phyloP scores from a whole-genome alignment of 2,797 vertebrate species.

The Anisognathus igniventris region DNA sequence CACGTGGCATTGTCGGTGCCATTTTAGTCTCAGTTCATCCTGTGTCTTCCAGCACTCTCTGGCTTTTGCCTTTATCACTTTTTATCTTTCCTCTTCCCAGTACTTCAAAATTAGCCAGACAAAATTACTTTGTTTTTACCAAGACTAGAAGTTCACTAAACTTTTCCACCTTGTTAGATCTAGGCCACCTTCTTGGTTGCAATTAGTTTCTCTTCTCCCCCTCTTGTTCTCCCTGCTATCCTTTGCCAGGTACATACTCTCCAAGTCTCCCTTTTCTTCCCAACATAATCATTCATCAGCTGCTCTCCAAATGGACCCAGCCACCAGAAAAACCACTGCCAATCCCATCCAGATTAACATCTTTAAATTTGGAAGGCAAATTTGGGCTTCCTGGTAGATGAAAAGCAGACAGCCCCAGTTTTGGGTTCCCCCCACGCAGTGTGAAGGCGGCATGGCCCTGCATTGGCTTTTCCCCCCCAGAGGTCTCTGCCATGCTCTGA shows the following conservation, averaged over 20 bases:
- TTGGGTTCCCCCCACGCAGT: fast-evolving
- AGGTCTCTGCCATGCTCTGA: neutral
- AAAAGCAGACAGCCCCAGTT: neutral
- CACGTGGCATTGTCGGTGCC: neutral
- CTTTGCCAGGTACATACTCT: fast-evolving
- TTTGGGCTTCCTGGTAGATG: neutral
- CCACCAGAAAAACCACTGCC: neutral
- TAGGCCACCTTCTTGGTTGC: neutral
- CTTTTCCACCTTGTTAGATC: neutral
- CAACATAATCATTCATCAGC: neutral
- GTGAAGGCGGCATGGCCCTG: neutral
- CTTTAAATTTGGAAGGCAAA: neutral
- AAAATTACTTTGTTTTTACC: neutral
- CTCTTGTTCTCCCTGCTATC: neutral
- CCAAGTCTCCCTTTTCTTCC: neutral
- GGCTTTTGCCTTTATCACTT: neutral
- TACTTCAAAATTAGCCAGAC: neutral
- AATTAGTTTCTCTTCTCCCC: neutral
- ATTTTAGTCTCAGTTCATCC: neutral
- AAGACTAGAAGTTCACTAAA: neutral
- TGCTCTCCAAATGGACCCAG: neutral
- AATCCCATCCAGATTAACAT: neutral
- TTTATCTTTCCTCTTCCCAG: neutral
- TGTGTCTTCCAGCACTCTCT: neutral
- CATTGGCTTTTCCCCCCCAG: neutral